Evolutionary conservation across 2,888 invertebrate species (phyloP).

Genomic region (Macrophya annulata): DNA sequence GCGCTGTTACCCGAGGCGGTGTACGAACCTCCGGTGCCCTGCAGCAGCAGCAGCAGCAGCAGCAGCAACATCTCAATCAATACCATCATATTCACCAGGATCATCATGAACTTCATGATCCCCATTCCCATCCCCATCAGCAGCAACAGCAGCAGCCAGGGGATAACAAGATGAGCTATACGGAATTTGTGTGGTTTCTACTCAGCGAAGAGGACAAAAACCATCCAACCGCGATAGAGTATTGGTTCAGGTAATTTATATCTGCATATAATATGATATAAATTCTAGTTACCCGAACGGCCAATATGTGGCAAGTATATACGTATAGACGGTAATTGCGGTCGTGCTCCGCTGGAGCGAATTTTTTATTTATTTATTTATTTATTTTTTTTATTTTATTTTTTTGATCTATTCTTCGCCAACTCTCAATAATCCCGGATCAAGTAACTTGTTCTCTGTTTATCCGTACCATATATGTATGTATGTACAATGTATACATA

Average conservation of each 20-base stretch:
- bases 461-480: too few species aligned
- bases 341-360: not conserved
- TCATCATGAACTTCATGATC: not conserved
- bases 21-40: slow-evolving; percentile 76
- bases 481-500: not conserved
- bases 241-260: slow-evolving; percentile 90
- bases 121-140: not conserved
- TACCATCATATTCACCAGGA: slow-evolving; percentile 59
- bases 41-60: slow-evolving; percentile 63
- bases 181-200: slow-evolving; percentile 99
- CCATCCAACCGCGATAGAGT: slow-evolving; percentile 96
- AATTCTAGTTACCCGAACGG: not conserved
- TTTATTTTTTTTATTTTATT: too few species aligned
- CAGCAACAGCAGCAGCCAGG: slow-evolving; percentile 72
- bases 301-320: not conserved
- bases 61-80: slow-evolving; percentile 18
- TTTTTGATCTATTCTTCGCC: too few species aligned
- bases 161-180: slow-evolving; percentile 96
- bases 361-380: too few species aligned
- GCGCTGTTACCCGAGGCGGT: slow-evolving; percentile 94
- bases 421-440: too few species aligned
- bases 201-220: slow-evolving; percentile 99
- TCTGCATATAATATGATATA: not conserved
- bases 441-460: too few species aligned
- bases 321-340: not conserved